phyloP scores from a whole-genome alignment of 2,797 vertebrate species.

The Megalops cyprinoides region DNA sequence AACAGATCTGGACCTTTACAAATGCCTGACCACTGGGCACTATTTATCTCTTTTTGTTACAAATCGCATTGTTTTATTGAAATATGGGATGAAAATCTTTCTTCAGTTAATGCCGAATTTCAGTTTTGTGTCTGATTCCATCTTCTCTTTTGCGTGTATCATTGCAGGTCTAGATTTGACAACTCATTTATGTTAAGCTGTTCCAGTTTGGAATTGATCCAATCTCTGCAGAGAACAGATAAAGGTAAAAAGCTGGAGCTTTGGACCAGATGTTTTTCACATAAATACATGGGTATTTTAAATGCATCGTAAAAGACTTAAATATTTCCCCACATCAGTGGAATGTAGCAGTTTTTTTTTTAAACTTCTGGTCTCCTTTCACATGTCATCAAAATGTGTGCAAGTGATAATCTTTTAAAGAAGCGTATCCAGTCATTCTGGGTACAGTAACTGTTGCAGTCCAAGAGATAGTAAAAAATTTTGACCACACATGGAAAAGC shows the following conservation, averaged over 20 bases:
- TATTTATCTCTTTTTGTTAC: too few species aligned
- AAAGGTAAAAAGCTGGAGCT: not conserved
- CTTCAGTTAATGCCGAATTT: not conserved
- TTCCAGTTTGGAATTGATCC: not conserved
- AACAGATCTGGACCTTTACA: too few species aligned
- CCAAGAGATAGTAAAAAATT: not conserved
- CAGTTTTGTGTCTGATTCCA: not conserved
- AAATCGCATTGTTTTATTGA: not conserved
- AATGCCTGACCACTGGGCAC: too few species aligned
- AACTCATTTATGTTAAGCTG: not conserved
- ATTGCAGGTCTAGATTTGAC: not conserved
- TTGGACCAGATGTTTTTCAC: not conserved
- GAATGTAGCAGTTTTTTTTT: not conserved
- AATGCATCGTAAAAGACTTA: not conserved
- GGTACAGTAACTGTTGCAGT: not conserved
- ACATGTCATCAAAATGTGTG: conserved; percentile 3
- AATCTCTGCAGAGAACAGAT: not conserved
- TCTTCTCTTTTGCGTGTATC: not conserved
- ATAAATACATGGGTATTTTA: not conserved
- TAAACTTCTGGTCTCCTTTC: not conserved
- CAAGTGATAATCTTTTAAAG: conserved; percentile 12
- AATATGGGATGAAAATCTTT: too few species aligned
- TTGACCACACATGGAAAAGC: not conserved
- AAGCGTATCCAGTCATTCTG: not conserved
- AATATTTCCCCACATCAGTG: conserved; percentile 5